Conservation (phyloP, 2,888 invertebrate genomes). For the Tipula vernalis region DNA sequence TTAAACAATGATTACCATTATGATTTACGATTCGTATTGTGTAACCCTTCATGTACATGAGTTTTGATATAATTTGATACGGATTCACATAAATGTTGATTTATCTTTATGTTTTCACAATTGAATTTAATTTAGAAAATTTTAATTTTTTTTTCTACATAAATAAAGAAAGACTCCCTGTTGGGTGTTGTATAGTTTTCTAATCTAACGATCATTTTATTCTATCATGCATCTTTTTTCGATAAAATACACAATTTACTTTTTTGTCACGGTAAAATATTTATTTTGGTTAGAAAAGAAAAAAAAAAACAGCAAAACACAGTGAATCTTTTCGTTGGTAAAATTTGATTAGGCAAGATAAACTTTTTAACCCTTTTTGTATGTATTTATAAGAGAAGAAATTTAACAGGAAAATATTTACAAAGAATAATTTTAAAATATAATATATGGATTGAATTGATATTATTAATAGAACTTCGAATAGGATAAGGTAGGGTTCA, state of each 20-base stretch:
- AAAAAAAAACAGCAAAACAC: not conserved
- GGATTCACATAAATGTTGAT: not conserved
- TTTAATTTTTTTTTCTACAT: not conserved
- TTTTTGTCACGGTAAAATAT: not conserved
- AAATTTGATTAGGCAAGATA: not conserved
- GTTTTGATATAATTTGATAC: not conserved
- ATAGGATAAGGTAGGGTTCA: not conserved
- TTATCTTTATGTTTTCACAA: not conserved
- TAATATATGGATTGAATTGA: not conserved
- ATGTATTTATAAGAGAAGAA: not conserved
- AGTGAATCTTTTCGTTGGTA: constrained; percentile 5
- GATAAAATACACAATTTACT: not conserved
- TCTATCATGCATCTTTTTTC: not conserved
- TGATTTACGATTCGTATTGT: not conserved
- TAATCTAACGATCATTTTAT: not conserved
- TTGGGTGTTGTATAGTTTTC: not conserved
- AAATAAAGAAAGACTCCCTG: not conserved
- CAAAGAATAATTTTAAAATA: not conserved
- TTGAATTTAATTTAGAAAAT: not conserved
- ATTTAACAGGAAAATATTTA: not conserved
- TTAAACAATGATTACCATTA: not conserved
- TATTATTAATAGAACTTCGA: not conserved
- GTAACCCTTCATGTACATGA: not conserved
- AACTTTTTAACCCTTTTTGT: not conserved
- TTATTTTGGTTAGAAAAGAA: not conserved